phyloP scores from a whole-genome alignment of 2,888 invertebrate species.

The Ischnus inquisitorius region DNA sequence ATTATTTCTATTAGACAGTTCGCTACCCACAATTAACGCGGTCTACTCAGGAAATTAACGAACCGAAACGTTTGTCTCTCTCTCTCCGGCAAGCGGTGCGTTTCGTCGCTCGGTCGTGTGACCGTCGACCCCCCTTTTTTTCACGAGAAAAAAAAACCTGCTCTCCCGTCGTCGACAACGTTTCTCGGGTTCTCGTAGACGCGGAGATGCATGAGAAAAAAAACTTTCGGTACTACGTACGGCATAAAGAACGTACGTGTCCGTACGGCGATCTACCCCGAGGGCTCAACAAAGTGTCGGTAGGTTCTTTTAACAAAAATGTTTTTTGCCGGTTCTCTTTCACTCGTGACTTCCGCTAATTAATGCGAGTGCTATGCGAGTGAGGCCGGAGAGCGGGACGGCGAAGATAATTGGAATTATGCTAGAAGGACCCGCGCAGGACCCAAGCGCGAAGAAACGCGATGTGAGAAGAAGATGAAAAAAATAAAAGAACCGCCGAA shows the following conservation, averaged over 20 bases:
- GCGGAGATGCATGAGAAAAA: slow-evolving; percentile 43
- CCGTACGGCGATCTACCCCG: slow-evolving; percentile 68
- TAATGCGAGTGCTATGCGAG: slow-evolving; percentile 74
- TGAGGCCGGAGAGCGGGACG: slow-evolving; percentile 69
- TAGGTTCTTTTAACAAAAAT: slow-evolving; percentile 72
- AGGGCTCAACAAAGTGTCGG: slow-evolving; percentile 76
- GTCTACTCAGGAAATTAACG: slow-evolving; percentile 82
- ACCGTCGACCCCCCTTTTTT: slow-evolving; percentile 61
- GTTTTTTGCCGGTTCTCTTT: slow-evolving; percentile 67
- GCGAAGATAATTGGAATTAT: slow-evolving; percentile 84
- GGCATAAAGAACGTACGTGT: slow-evolving; percentile 61
- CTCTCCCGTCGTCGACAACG: slow-evolving; percentile 65
- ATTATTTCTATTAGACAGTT: slow-evolving; percentile 84
- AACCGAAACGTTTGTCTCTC: slow-evolving; percentile 77
- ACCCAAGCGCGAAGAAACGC: slow-evolving; percentile 66
- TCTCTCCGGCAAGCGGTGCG: slow-evolving; percentile 44
- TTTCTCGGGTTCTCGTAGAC: slow-evolving; percentile 41
- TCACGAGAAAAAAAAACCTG: slow-evolving; percentile 75
- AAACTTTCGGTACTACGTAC: slow-evolving; percentile 48
- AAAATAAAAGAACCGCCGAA: slow-evolving; percentile 42
- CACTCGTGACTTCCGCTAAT: slow-evolving; percentile 79
- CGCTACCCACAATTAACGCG: slow-evolving; percentile 84
- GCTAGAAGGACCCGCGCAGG: slow-evolving; percentile 78
- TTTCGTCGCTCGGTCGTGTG: slow-evolving; percentile 54
- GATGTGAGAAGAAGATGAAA: slow-evolving; percentile 62